phyloP scores from a whole-genome alignment of 2,113 vertebrate species.

The Mungos mungo region DNA sequence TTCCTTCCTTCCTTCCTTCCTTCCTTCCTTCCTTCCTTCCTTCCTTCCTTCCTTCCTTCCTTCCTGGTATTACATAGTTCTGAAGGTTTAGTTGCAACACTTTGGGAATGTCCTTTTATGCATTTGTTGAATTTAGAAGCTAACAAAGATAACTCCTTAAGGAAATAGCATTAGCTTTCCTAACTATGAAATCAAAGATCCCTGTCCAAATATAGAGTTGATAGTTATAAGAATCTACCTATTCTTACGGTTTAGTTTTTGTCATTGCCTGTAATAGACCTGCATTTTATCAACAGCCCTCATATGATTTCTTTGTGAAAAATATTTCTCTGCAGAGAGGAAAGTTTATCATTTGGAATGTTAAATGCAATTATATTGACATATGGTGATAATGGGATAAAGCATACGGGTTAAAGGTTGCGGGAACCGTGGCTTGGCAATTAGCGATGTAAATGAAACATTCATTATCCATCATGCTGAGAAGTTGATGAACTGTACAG shows the following conservation, averaged over 20 bases:
- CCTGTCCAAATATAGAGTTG: conserved; percentile 27
- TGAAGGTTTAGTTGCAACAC: background rate
- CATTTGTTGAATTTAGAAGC: conserved; percentile 37
- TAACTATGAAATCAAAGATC: background rate
- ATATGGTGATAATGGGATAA: conserved; percentile 90
- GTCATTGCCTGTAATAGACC: background rate
- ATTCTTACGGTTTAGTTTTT: background rate
- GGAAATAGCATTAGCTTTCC: conserved; percentile 25
- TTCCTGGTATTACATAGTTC: background rate
- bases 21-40: no score
- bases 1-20: no score
- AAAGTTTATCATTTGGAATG: conserved; percentile 86
- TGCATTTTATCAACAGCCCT: conserved; percentile 56
- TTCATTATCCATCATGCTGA: conserved; percentile 97
- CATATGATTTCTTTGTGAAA: conserved; percentile 74
- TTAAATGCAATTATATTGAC: conserved; percentile 90
- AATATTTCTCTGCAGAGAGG: conserved; percentile 74
- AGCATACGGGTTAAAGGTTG: conserved; percentile 91
- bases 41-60: background rate
- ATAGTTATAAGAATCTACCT: background rate
- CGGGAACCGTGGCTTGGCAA: conserved; percentile 90
- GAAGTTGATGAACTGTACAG: conserved; percentile 99
- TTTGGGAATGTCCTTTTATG: background rate
- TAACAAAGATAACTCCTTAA: conserved; percentile 19
- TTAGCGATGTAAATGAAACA: conserved; percentile 96